These are phyloP conservation scores for Grammomys surdaster DNA, from an alignment of 2,113 vertebrate genomes.

Conservation along the genomic window DNA sequence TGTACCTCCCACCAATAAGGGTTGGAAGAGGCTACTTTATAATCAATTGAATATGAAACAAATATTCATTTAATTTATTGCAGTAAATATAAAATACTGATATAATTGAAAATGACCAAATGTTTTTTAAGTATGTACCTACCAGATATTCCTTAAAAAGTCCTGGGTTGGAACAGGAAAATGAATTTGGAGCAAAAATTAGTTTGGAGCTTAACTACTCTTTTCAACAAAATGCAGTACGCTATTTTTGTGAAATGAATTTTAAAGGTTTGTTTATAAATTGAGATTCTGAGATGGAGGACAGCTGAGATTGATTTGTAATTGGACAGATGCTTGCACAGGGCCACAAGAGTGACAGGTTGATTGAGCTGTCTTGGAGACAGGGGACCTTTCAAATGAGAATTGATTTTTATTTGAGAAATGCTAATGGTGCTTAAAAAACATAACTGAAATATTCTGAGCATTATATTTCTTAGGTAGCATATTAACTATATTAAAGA, in stretches of 20 bases:
- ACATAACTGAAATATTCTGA: constrained; percentile 27
- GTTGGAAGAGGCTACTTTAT: too few relatives aligned
- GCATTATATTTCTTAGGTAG: constrained; percentile 58
- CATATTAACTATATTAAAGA: constrained; percentile 51
- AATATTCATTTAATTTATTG: neutral
- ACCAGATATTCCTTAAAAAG: neutral
- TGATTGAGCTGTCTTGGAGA: constrained; percentile 68
- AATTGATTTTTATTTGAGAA: constrained; percentile 76
- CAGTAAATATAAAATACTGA: constrained; percentile 16
- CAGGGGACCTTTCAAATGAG: constrained; percentile 60
- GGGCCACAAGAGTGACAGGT: neutral
- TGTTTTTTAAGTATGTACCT: neutral
- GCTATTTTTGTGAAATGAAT: constrained; percentile 33
- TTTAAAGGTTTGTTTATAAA: constrained; percentile 13
- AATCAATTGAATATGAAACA: neutral
- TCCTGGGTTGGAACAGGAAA: neutral
- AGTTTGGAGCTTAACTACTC: constrained; percentile 25
- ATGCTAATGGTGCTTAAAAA: constrained; percentile 66
- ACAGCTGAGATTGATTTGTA: constrained; percentile 50
- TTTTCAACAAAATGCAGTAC: neutral
- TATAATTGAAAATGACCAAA: neutral
- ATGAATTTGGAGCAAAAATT: constrained; percentile 13
- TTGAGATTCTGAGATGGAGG: constrained; percentile 5
- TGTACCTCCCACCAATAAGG: neutral
- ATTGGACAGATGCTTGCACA: constrained; percentile 25